Conservation (phyloP, 2,888 invertebrate genomes). For the Lomographa bimaculata region DNA sequence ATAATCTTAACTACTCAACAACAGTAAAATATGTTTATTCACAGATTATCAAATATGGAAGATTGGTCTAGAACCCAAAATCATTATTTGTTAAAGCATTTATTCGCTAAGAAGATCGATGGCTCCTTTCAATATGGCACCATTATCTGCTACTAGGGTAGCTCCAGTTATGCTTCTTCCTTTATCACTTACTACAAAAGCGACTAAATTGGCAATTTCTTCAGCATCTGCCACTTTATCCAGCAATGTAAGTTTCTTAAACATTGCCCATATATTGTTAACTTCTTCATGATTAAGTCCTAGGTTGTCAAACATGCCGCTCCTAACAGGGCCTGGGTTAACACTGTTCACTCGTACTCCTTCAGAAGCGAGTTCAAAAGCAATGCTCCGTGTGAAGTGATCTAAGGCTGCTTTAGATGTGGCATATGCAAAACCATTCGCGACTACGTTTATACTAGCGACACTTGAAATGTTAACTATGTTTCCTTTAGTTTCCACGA, state of each 20-base stretch:
- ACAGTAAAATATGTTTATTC: too few relatives aligned
- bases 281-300: conserved; percentile 47
- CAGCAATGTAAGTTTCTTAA: conserved; percentile 91
- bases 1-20: too few relatives aligned
- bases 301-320: conserved; percentile 33
- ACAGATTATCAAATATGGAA: too few relatives aligned
- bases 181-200: conserved; percentile 87
- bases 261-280: conserved; percentile 81
- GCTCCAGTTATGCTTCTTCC: conserved; percentile 91
- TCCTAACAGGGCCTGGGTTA: conserved; percentile 91
- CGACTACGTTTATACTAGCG: conserved; percentile 16
- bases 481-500: conserved; percentile 44
- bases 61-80: too few relatives aligned
- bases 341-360: conserved; percentile 92
- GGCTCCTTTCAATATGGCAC: conserved; percentile 21
- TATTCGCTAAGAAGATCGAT: too few relatives aligned
- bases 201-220: conserved; percentile 87
- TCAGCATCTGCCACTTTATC: conserved; percentile 80
- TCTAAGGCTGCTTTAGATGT: conserved; percentile 81
- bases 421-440: conserved; percentile 32
- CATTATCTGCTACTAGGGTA: conserved; percentile 36
- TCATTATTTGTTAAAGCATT: too few relatives aligned
- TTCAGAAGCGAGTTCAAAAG: conserved; percentile 89
- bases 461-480: conserved; percentile 47
- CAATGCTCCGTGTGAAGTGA: conserved; percentile 93